A percentile compares a stretch with the other conserved stretches of the same genome.
Conservation (phyloP, 35 echinoderm and acorn worm genomes). For the Diadema setosum region DNA sequence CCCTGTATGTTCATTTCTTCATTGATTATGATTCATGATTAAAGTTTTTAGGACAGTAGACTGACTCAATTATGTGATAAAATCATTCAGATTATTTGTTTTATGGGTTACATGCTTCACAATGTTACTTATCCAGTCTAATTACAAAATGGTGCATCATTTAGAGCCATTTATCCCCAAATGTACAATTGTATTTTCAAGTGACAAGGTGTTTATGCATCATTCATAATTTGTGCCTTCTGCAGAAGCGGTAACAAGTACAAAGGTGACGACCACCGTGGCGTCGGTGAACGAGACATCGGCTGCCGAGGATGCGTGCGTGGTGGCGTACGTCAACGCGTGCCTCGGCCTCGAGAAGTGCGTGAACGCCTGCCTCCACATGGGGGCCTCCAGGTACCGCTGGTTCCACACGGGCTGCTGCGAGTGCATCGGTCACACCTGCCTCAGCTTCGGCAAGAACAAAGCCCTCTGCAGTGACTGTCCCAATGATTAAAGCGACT, state of each 20-base stretch:
- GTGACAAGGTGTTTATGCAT: neutral
- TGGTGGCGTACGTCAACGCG: constrained; percentile 61
- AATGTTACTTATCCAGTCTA: too few relatives aligned
- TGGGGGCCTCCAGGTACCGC: constrained; percentile 62
- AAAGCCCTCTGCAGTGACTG: constrained; percentile 72
- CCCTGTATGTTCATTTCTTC: too few relatives aligned
- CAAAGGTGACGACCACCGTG: neutral
- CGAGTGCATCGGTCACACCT: constrained; percentile 83
- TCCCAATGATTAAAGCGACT: neutral
- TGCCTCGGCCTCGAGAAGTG: constrained; percentile 81
- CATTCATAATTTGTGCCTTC: neutral
- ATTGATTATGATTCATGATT: too few relatives aligned
- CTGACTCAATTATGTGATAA: too few relatives aligned
- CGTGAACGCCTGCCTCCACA: constrained; percentile 48
- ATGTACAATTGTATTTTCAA: too few relatives aligned
- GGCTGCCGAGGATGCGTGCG: constrained; percentile 11
- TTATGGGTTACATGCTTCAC: too few relatives aligned
- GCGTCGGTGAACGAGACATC: neutral
- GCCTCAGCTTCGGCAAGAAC: constrained; percentile 82
- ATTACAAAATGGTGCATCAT: too few relatives aligned
- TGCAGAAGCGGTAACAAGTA: neutral
- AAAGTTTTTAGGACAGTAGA: too few relatives aligned
- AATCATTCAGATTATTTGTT: too few relatives aligned
- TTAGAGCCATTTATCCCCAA: too few relatives aligned
- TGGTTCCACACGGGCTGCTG: constrained; percentile 97